A percentile compares a stretch with the other conserved stretches of the same genome.
phyloP scores from a whole-genome alignment of 1,140 invertebrate species.

The Drosophila novamexicana region DNA sequence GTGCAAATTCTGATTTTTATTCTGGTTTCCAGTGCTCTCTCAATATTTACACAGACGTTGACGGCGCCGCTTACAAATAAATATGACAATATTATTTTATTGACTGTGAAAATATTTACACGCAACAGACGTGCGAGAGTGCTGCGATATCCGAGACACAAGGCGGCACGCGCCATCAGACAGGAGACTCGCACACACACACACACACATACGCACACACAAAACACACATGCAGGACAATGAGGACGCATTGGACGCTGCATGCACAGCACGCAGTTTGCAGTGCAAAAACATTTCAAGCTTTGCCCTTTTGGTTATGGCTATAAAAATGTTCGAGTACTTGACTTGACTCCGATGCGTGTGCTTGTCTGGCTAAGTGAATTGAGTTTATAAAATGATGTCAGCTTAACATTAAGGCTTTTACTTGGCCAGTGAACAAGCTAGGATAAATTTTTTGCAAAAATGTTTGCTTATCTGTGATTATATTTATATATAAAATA shows the following conservation, averaged over 20 bases:
- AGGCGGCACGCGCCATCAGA: slow-evolving; percentile 58
- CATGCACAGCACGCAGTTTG: slow-evolving; percentile 25
- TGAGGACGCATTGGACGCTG: slow-evolving; percentile 14
- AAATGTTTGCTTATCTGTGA: too few species aligned
- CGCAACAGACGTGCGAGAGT: slow-evolving; percentile 54
- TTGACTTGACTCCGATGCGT: slow-evolving; percentile 14
- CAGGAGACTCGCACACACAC: slow-evolving; percentile 13
- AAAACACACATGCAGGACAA: background rate
- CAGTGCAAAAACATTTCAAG: slow-evolving; percentile 38
- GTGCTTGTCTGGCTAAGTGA: slow-evolving; percentile 26
- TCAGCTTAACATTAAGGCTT: background rate
- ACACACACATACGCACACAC: background rate
- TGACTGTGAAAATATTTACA: slow-evolving; percentile 82
- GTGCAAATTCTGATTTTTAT: slow-evolving; percentile 67
- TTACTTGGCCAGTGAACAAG: too few species aligned
- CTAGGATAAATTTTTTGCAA: too few species aligned
- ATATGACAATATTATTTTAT: slow-evolving; percentile 83
- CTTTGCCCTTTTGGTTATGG: slow-evolving; percentile 64
- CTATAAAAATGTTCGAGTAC: slow-evolving; percentile 63
- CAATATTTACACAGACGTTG: slow-evolving; percentile 71
- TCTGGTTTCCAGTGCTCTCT: slow-evolving; percentile 66
- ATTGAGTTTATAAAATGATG: slow-evolving; percentile 47
- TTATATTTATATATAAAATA: too few species aligned
- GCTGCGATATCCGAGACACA: slow-evolving; percentile 39
- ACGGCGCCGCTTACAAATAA: slow-evolving; percentile 49